Conservation (phyloP, 2,113 vertebrate genomes). For the Hippocampus zosterae region DNA sequence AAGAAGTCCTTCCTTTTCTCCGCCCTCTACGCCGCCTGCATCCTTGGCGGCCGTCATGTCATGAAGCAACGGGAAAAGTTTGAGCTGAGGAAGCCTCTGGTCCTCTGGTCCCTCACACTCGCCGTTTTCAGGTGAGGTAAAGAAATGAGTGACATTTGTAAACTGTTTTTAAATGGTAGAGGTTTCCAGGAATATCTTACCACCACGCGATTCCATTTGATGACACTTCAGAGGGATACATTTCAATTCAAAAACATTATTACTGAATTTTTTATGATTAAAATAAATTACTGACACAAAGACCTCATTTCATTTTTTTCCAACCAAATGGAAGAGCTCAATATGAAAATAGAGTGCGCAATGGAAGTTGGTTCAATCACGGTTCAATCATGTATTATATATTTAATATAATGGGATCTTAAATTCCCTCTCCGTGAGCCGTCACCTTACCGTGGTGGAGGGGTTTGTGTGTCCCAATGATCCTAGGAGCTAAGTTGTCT, state of each 20-base stretch:
- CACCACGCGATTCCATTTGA: not conserved
- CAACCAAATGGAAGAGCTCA: too few species aligned
- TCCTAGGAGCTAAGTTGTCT: too few species aligned
- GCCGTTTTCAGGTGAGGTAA: slow-evolving; percentile 88
- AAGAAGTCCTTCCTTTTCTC: slow-evolving; percentile 98
- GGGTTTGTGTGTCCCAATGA: too few species aligned
- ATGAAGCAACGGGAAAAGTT: slow-evolving; percentile 99
- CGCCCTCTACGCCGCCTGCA: slow-evolving; percentile 92
- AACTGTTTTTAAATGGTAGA: not conserved
- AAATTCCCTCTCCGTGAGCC: too few species aligned
- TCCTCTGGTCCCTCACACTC: slow-evolving; percentile 97
- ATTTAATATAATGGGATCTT: too few species aligned
- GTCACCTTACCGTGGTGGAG: too few species aligned
- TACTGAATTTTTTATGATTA: too few species aligned
- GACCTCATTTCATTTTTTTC: too few species aligned
- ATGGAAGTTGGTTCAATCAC: too few species aligned
- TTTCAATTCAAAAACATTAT: not conserved
- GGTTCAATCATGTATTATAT: too few species aligned
- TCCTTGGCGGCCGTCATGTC: slow-evolving; percentile 92
- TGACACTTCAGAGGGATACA: not conserved
- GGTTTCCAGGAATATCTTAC: not conserved
- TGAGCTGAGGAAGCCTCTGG: slow-evolving; percentile 93
- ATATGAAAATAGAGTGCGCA: too few species aligned
- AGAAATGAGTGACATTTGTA: not conserved
- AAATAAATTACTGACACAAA: too few species aligned